Conservation (phyloP, 2,797 vertebrate species). For the Myiotriccus ornatus region DNA sequence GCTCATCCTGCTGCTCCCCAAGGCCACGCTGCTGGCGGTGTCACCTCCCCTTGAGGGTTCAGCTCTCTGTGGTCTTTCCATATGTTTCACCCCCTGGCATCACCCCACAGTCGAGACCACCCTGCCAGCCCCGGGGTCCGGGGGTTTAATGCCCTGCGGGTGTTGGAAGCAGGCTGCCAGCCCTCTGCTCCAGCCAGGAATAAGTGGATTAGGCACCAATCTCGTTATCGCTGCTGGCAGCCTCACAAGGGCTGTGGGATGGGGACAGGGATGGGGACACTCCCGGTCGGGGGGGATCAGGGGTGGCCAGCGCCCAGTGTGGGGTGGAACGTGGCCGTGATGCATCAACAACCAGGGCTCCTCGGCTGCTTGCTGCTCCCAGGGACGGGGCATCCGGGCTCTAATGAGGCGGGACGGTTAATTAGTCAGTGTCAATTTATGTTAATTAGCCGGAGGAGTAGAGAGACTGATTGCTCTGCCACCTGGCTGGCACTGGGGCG, state of each 20-base stretch:
- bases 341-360: accelerated
- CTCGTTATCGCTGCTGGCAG: not conserved
- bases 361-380: not conserved
- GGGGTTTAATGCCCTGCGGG: accelerated
- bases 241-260: accelerated
- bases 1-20: not conserved
- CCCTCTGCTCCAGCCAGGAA: not conserved
- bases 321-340: accelerated
- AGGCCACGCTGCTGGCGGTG: not conserved
- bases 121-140: accelerated
- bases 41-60: not conserved
- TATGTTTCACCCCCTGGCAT: not conserved
- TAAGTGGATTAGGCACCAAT: not conserved
- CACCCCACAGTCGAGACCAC: not conserved
- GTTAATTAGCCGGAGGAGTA: not conserved
- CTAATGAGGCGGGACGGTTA: slow-evolving; percentile 17
- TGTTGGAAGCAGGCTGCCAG: not conserved
- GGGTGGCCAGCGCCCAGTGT: accelerated
- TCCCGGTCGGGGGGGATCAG: accelerated
- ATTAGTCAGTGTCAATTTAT: slow-evolving; percentile 42
- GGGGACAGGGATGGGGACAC: not conserved
- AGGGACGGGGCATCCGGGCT: not conserved
- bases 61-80: accelerated
- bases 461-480: not conserved
- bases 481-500: not conserved